These are phyloP conservation scores for Spicauda simplicius DNA, from an alignment of 2,888 invertebrate genomes.

Conservation along the genomic window DNA sequence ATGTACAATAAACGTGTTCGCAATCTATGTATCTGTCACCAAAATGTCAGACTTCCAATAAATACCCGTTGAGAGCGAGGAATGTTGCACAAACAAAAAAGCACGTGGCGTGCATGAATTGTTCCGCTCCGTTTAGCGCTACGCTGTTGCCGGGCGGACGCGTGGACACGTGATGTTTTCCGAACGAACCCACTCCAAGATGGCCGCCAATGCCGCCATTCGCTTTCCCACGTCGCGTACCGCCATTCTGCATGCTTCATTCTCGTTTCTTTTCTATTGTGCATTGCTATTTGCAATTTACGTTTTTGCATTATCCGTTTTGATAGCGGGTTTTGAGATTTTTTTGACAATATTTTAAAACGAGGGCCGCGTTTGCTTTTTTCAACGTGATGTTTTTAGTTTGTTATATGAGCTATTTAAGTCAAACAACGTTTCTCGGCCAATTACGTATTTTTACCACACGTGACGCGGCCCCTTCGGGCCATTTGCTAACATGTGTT, in stretches of 20 bases:
- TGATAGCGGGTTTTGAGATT: slow-evolving; percentile 46
- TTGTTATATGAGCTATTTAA: slow-evolving; percentile 38
- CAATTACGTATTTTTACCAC: slow-evolving; percentile 45
- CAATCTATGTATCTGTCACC: slow-evolving; percentile 15
- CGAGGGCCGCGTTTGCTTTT: slow-evolving; percentile 17
- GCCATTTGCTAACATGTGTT: slow-evolving; percentile 67
- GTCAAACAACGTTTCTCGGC: slow-evolving; percentile 43
- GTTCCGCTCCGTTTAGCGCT: slow-evolving; percentile 77
- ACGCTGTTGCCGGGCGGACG: slow-evolving; percentile 80
- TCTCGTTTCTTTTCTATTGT: slow-evolving; percentile 73
- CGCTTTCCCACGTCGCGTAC: slow-evolving; percentile 82
- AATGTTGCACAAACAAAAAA: slow-evolving; percentile 78
- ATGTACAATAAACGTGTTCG: not conserved
- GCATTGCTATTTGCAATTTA: slow-evolving; percentile 62
- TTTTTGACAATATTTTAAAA: slow-evolving; percentile 42
- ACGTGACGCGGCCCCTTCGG: slow-evolving; percentile 55
- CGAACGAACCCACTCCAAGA: slow-evolving; percentile 73
- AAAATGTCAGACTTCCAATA: slow-evolving; percentile 53
- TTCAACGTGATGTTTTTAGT: not conserved
- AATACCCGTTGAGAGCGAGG: slow-evolving; percentile 61
- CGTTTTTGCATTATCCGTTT: slow-evolving; percentile 56
- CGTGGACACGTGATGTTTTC: slow-evolving; percentile 76
- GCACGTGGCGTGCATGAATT: slow-evolving; percentile 75
- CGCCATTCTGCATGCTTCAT: slow-evolving; percentile 68
- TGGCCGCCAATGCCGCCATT: slow-evolving; percentile 77